Conservation (phyloP, 2,888 invertebrate species). For the Cartodere bifasciata region DNA sequence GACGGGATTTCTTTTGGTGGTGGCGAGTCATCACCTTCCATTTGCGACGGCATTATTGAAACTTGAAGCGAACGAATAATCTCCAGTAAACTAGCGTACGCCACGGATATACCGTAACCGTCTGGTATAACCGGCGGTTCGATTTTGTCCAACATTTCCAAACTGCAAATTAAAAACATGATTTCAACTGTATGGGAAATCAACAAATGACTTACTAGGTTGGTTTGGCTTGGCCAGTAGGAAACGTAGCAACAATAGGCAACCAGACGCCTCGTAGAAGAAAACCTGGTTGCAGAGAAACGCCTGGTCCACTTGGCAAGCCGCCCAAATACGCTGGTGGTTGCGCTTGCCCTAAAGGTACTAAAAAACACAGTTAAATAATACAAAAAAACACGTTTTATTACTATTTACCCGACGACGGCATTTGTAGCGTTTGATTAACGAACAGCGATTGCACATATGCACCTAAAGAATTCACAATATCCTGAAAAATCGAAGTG, state of each 20-base stretch:
- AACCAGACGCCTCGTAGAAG: conserved; percentile 87
- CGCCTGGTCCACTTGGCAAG: conserved; percentile 59
- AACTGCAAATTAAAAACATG: conserved; percentile 39
- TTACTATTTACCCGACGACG: conserved; percentile 35
- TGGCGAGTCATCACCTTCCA: conserved; percentile 18
- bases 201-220: conserved; percentile 61
- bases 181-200: conserved; percentile 8
- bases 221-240: conserved; percentile 75
- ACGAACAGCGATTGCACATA: conserved; percentile 89
- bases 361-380: conserved; percentile 20
- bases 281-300: conserved; percentile 83
- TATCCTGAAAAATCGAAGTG: conserved; percentile 87
- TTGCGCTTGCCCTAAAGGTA: conserved; percentile 41
- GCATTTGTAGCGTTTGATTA: conserved; percentile 49
- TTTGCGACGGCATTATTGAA: conserved; percentile 48
- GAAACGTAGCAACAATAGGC: conserved; percentile 74
- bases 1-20: conserved; percentile 31
- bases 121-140: conserved; percentile 93
- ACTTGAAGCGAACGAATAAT: conserved; percentile 75
- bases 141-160: conserved; percentile 92
- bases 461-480: conserved; percentile 84
- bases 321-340: conserved; percentile 51
- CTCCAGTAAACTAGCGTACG: conserved; percentile 87
- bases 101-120: conserved; percentile 93
- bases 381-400: conserved; percentile 7